Base-by-base conservation (phyloP, 2,888 invertebrate genomes). In the Chloroclysta siterata region DNA sequence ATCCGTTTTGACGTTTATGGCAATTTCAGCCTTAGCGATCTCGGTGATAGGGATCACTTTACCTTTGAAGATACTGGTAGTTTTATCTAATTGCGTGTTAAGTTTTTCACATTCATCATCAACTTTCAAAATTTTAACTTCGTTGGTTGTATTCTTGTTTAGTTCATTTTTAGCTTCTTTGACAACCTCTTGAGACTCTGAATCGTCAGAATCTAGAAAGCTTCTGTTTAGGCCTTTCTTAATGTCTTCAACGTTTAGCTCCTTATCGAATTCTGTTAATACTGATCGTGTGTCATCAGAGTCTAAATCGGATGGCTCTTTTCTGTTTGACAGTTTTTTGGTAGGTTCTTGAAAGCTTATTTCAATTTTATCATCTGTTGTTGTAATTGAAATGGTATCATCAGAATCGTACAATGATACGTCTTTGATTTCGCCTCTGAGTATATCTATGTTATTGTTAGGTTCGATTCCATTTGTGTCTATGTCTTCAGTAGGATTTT, bases 11-110 rank as follows among this genome's bases (percentile, higher is more conserved):
- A 33, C 65, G 66, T 47, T 64, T 42, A n/a, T 17, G 2, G 8
- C 55, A 29, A 28, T 28, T 29, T 53, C 51, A 39, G 22, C 6
- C 33, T 61, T 68, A 17, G 57, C 6, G 4, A 55, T 13, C 0
- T 64, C 60, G 53, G 61, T 42, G 60, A 65, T 77, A 2, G 73
- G 59, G 79, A 78, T 2, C 79, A 44, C n/a, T 53, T 53, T 60
- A 17, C 41, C 1, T 48, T 22, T 50, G 0, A 51, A 17, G 50
- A 36, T 39, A 28, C 17, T 42, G 15, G 14, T 13, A 2, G 17
- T 2, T 47, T 55, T 33, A 7, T 14, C 13, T 17, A 36, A 10
- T 22, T 41, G 10, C 39, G 46, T 52, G 22, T n/a, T 28, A 14
- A 28, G 8, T 15, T 14, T 7, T 29, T 28, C n/a, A 3, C 10